Conservation (phyloP, 2,113 vertebrate genomes). For the Phalacrocorax carbo region DNA sequence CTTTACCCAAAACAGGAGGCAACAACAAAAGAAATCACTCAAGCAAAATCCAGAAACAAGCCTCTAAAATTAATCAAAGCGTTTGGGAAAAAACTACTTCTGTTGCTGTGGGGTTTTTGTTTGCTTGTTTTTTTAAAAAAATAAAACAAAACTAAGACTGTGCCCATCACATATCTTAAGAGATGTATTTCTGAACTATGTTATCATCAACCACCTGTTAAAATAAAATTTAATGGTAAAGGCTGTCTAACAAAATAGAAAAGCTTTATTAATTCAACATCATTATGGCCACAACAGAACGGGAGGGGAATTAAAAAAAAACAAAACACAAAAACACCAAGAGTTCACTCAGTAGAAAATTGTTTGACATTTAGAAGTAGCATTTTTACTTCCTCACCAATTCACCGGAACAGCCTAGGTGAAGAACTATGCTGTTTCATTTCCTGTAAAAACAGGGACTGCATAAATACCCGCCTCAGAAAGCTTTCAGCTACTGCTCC, state of each 20-base stretch:
- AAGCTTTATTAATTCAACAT: not conserved
- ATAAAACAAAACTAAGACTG: not conserved
- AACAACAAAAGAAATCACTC: not conserved
- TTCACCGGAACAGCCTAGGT: not conserved
- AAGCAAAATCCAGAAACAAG: not conserved
- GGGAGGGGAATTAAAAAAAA: no score
- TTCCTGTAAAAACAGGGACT: not conserved
- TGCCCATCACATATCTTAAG: not conserved
- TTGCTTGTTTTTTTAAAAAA: not conserved
- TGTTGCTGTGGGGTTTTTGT: not conserved
- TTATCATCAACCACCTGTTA: not conserved
- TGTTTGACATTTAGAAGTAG: not conserved
- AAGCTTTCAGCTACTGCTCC: not conserved
- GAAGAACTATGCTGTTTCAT: not conserved
- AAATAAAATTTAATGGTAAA: not conserved
- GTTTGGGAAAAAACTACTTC: not conserved
- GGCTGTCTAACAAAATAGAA: not conserved
- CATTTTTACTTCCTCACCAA: not conserved
- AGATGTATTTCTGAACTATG: not conserved
- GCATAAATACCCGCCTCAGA: not conserved
- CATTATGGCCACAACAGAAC: not conserved
- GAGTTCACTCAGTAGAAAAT: not conserved
- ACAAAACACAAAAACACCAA: no score
- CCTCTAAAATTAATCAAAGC: not conserved
- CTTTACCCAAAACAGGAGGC: not conserved